A percentile compares a stretch with the other conserved stretches of the same genome.
phyloP scores from a whole-genome alignment of 2,888 invertebrate genomes.

The Pristionchus fissidentatus region DNA sequence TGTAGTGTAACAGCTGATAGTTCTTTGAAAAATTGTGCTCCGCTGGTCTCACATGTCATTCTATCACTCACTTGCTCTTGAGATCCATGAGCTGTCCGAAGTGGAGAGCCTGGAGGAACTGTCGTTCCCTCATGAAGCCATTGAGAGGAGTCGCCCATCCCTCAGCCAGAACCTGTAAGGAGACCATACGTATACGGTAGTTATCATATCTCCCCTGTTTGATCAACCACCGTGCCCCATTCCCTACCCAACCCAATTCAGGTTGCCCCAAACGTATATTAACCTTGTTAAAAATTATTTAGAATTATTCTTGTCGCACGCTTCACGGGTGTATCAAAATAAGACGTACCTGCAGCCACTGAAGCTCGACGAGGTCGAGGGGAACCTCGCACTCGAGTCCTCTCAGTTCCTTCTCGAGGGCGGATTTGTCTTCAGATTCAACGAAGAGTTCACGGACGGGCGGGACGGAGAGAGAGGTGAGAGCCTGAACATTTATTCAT shows the following conservation, averaged over 20 bases:
- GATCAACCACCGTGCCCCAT: neutral
- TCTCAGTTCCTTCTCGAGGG: constrained; percentile 84
- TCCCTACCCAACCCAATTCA: too few relatives aligned
- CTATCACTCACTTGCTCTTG: constrained; percentile 61
- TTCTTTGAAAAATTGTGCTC: too few relatives aligned
- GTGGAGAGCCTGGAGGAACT: constrained; percentile 86
- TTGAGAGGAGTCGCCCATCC: constrained; percentile 97
- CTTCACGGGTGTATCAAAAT: too few relatives aligned
- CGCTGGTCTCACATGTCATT: neutral
- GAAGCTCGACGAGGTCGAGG: constrained; percentile 88
- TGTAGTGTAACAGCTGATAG: too few relatives aligned
- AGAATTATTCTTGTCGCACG: too few relatives aligned
- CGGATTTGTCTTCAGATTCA: constrained; percentile 78
- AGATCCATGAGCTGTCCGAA: constrained; percentile 87
- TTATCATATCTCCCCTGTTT: neutral
- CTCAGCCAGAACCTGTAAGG: constrained; percentile 85
- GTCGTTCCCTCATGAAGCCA: constrained; percentile 97
- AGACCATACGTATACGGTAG: too few relatives aligned
- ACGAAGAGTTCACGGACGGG: constrained; percentile 61
- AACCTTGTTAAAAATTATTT: too few relatives aligned
- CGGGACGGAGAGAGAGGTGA: neutral
- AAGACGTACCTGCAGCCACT: constrained; percentile 90
- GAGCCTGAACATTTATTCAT: neutral
- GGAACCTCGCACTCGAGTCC: constrained; percentile 83
- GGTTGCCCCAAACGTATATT: too few relatives aligned